Conservation (phyloP, 2,113 vertebrate species). For the Cygnus buccinator region DNA sequence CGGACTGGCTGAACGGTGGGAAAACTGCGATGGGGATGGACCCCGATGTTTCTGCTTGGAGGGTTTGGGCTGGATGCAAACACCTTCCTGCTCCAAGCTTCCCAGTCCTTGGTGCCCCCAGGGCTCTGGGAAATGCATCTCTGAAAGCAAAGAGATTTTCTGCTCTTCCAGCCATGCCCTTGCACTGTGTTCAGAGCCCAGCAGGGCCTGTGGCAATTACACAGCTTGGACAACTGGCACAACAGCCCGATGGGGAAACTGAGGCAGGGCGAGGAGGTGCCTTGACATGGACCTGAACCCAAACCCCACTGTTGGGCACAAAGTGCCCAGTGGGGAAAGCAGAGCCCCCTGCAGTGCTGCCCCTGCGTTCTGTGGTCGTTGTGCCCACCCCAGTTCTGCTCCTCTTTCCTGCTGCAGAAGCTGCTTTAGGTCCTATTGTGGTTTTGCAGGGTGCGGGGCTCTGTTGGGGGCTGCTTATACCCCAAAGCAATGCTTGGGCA, state of each 20-base stretch:
- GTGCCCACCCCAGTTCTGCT: neutral
- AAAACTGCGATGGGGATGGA: neutral
- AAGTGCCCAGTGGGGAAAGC: neutral
- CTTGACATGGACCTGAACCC: neutral
- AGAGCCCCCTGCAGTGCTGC: neutral
- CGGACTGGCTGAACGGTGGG: neutral
- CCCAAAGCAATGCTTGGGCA: neutral
- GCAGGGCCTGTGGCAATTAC: neutral
- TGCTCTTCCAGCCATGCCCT: neutral
- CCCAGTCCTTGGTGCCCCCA: neutral
- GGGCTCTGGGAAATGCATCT: neutral
- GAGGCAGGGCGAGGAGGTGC: neutral
- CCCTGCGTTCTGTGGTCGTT: no score
- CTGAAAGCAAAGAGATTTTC: neutral
- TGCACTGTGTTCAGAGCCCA: neutral
- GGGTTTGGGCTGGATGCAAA: neutral
- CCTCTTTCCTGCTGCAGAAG: neutral
- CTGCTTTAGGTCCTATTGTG: neutral
- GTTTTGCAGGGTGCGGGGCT: neutral
- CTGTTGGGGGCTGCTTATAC: no score
- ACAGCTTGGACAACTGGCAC: neutral
- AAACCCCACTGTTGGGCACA: neutral
- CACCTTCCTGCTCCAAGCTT: neutral
- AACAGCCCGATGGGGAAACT: neutral
- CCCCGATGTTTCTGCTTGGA: fast-evolving